Base-by-base conservation (phyloP, 2,113 vertebrate species). In the Ibidorhyncha struthersii region DNA sequence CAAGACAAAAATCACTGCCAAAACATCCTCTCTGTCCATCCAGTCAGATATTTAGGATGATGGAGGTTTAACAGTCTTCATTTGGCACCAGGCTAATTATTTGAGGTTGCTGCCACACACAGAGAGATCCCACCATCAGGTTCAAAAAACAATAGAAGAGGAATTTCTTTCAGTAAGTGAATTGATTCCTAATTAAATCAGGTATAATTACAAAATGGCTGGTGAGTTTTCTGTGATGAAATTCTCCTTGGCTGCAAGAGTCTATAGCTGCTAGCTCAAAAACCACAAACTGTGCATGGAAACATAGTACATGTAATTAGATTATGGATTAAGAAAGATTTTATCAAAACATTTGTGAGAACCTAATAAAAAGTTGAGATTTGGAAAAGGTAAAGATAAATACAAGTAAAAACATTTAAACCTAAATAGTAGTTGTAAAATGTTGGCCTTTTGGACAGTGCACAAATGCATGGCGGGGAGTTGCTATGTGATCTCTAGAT, bases 171-270 rank as follows among this genome's bases (percentile, higher is more conserved):
- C 70, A 93, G n/a, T 85, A 87, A 78, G 29, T 82, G 34, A 95
- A 92, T 95, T 95, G 89, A 97, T 91, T 93, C 49, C 32, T 96
- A 90, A 91, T 96, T 97, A 89, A 95, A 92, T 90, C 59, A 82
- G 86, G 49, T 92, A 66, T 47, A 96, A 94, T 94, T 95, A 76
- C 41, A 94, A 94, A 90, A 96, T 6, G 41, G 13, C 67, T 84
- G 36, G 40, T 85, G 66, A 85, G 25, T 36, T 87, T 92, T 94
- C 61, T 85, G 40, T 89, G 47, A 67, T 78, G 13, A 94, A 89
- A 86, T 93, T 95, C 27, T 92, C 73, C 38, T 87, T 89, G 82
- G 70, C 70, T 94, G 47, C 52, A 36, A 40, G n/a, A 69, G 8
- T 53, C 65, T 77, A 89, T 91, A 83, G 27, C 29, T 96, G 49